These are phyloP conservation scores for Prionailurus bengalensis DNA, from an alignment of 2,113 vertebrate species.

Conservation along the genomic window DNA sequence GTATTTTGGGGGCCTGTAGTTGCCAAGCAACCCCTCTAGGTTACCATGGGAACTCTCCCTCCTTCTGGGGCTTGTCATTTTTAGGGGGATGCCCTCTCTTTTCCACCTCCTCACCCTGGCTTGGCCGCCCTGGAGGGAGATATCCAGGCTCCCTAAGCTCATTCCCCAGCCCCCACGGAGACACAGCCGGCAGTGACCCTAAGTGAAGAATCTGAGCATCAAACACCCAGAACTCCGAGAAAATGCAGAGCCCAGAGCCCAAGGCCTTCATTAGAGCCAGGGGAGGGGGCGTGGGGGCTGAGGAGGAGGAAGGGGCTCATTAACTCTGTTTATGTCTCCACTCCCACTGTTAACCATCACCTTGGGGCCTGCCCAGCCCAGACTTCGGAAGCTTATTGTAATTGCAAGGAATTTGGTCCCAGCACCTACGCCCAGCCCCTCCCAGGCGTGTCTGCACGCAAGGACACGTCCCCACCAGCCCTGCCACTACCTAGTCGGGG, in stretches of 20 bases:
- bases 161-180: accelerated
- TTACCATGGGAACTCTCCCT: constrained; percentile 73
- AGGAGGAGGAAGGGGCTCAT: background rate
- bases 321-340: background rate
- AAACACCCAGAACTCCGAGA: background rate
- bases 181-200: background rate
- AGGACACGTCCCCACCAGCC: background rate
- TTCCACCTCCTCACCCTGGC: background rate
- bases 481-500: background rate
- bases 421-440: background rate
- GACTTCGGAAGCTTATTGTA: background rate
- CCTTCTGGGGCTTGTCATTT: constrained; percentile 20
- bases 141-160: background rate
- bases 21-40: constrained; percentile 66
- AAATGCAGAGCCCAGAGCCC: background rate
- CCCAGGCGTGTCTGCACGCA: background rate
- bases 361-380: background rate
- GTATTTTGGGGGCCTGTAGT: constrained; percentile 75
- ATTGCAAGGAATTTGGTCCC: background rate
- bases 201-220: background rate
- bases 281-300: too few species aligned
- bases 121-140: background rate
- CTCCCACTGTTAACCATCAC: background rate
- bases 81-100: constrained; percentile 59
- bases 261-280: background rate